A percentile compares a stretch with the other conserved stretches of the same genome.
phyloP scores from a whole-genome alignment of 2,113 vertebrate species.

The Chunga burmeisteri region DNA sequence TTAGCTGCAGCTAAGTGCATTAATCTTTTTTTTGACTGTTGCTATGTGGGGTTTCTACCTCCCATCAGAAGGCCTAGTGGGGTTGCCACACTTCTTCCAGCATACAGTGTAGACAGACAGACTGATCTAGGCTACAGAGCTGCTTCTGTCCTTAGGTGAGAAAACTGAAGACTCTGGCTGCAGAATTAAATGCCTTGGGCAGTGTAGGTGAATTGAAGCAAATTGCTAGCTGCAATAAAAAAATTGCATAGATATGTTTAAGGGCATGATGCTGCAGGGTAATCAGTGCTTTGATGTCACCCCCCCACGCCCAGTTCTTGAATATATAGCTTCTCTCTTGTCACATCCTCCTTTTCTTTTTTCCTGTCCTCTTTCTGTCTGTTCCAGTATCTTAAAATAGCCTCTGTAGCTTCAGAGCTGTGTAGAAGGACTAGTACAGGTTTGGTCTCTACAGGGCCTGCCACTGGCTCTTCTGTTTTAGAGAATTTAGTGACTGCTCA shows the following conservation, averaged over 20 bases:
- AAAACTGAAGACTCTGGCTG: not conserved
- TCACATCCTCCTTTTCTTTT: not conserved
- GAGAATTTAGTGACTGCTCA: not conserved
- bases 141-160: not conserved
- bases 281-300: not conserved
- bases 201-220: not conserved
- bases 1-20: conserved; percentile 5
- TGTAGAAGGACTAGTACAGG: not conserved
- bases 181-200: not conserved
- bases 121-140: not conserved
- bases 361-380: not conserved
- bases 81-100: not conserved
- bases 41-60: not conserved
- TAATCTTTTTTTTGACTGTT: not conserved
- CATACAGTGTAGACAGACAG: not conserved
- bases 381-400: conserved; percentile 9
- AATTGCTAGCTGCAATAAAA: not conserved
- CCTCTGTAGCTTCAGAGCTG: not conserved
- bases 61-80: not conserved
- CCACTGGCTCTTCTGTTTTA: not conserved
- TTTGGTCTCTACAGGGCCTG: not conserved
- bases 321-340: not conserved
- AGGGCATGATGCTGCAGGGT: not conserved
- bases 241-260: not conserved
- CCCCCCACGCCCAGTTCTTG: not conserved